A percentile compares a stretch with the other conserved stretches of the same genome.
phyloP scores from a whole-genome alignment of 2,888 invertebrate species.

The Acrocyrtus sp. region DNA sequence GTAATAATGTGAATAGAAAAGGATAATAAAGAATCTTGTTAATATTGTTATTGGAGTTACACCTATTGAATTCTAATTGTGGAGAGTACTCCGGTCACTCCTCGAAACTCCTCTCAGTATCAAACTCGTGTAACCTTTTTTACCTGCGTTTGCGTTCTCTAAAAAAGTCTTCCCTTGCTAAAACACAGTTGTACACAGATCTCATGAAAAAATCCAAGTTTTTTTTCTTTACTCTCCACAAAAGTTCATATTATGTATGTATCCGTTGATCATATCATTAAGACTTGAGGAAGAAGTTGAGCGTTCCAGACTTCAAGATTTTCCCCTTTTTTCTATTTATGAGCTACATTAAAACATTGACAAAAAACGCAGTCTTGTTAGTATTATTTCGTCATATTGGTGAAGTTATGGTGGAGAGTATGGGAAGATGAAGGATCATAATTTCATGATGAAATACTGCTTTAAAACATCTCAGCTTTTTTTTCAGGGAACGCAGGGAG shows the following conservation, averaged over 20 bases:
- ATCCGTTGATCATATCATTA: background rate
- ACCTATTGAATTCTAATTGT: constrained; percentile 44
- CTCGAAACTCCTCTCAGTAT: background rate
- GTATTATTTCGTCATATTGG: background rate
- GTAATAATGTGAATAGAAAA: background rate
- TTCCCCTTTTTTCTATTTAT: constrained; percentile 1
- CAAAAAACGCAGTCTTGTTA: background rate
- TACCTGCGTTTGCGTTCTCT: background rate
- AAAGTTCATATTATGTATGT: background rate
- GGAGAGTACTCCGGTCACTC: constrained; percentile 8
- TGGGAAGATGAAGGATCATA: background rate
- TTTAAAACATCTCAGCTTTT: too few species aligned
- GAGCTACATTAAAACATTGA: constrained; percentile 11
- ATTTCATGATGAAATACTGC: background rate
- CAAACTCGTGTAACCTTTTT: constrained; percentile 7
- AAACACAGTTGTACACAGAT: too few species aligned
- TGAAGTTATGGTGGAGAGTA: background rate
- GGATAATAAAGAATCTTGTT: constrained; percentile 27
- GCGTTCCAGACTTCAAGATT: background rate
- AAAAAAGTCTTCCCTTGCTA: background rate
- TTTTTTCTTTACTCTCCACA: background rate
- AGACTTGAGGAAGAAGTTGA: background rate
- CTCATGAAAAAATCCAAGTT: background rate
- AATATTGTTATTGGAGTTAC: constrained; percentile 27
- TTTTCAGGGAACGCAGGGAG: constrained; percentile 38